Conservation (phyloP, 2,888 invertebrate species). For the Antheraea yamamai region DNA sequence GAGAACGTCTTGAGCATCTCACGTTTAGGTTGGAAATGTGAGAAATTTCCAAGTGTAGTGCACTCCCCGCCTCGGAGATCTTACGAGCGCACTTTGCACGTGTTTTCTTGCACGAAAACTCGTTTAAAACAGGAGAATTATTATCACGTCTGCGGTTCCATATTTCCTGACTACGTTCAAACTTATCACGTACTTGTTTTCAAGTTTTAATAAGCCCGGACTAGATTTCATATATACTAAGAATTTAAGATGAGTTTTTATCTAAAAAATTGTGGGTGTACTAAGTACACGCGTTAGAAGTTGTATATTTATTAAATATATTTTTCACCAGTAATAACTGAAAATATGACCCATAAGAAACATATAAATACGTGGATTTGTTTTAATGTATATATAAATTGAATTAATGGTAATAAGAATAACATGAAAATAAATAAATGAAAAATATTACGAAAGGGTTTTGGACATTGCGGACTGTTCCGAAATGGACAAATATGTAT, state of each 20-base stretch:
- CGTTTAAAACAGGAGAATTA: conserved; percentile 45
- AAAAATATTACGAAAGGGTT: no score
- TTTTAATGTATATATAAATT: no score
- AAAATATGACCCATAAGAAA: no score
- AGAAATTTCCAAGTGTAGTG: conserved; percentile 48
- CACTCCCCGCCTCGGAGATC: conserved; percentile 43
- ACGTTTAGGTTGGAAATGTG: conserved; percentile 52
- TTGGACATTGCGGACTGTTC: no score
- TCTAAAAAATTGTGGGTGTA: not conserved
- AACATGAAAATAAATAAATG: no score
- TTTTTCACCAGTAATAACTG: no score
- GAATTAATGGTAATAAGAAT: no score
- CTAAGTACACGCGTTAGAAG: not conserved
- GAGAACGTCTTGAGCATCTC: conserved; percentile 41
- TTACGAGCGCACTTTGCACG: conserved; percentile 41
- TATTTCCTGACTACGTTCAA: conserved; percentile 25
- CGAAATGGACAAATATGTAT: no score
- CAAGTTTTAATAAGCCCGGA: conserved; percentile 13
- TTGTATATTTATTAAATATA: no score
- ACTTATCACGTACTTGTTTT: conserved; percentile 16
- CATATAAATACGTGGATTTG: no score
- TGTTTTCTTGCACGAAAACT: conserved; percentile 46
- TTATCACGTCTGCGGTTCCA: conserved; percentile 36
- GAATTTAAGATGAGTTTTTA: not conserved
- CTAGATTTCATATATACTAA: not conserved